Evolutionary conservation across 1,140 invertebrate species (phyloP).

Genomic region (Drosophila kepulauana): DNA sequence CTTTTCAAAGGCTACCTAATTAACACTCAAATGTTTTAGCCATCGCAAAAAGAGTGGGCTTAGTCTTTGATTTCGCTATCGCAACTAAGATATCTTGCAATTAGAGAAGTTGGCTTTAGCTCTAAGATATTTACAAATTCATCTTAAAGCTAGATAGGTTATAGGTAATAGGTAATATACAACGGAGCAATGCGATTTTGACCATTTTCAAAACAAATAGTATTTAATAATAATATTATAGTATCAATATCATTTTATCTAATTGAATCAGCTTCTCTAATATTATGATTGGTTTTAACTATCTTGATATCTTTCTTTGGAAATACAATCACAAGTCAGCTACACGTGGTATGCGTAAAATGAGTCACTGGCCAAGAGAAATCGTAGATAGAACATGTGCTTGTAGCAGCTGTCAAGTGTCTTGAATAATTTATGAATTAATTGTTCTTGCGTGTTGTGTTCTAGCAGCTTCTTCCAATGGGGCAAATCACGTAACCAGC

Average conservation of each 20-base stretch:
- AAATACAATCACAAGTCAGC: slow-evolving; percentile 21
- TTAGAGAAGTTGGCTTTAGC: neutral
- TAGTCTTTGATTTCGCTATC: neutral
- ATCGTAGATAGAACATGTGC: slow-evolving; percentile 43
- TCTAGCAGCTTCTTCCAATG: neutral
- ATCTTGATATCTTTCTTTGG: no score
- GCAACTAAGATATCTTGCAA: neutral
- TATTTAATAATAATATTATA: no score
- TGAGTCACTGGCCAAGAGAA: slow-evolving; percentile 18
- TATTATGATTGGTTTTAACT: no score
- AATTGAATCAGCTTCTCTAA: no score
- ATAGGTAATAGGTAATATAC: no score
- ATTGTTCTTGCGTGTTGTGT: slow-evolving; percentile 50
- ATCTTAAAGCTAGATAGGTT: no score
- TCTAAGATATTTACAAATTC: no score
- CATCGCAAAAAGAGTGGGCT: slow-evolving; percentile 1
- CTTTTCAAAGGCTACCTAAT: slow-evolving; percentile 30
- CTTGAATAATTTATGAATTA: slow-evolving; percentile 78
- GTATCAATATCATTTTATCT: no score
- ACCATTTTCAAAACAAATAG: no score
- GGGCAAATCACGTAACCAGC: slow-evolving; percentile 20
- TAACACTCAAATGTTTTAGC: slow-evolving; percentile 11
- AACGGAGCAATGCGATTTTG: no score
- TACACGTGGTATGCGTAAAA: slow-evolving; percentile 24
- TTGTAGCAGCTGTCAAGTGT: slow-evolving; percentile 77